Conservation (phyloP, 2,113 vertebrate genomes). For the Holacanthus passer region DNA sequence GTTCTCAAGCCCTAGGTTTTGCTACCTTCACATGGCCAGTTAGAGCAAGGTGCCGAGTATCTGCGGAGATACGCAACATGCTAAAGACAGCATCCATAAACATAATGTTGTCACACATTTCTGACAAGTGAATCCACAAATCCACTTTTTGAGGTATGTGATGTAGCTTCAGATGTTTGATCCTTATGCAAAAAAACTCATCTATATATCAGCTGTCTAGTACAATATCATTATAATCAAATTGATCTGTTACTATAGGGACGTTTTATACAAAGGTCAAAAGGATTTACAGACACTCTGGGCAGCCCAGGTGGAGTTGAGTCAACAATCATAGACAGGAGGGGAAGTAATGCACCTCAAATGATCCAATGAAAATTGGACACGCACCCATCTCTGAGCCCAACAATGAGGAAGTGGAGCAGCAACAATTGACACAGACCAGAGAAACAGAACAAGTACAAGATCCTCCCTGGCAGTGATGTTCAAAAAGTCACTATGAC, state of each 20-base stretch:
- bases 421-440: slow-evolving; percentile 4
- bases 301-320: not conserved
- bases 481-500: slow-evolving; percentile 19
- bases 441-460: slow-evolving; percentile 10
- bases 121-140: slow-evolving; percentile 12
- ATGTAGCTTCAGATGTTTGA: slow-evolving; percentile 7
- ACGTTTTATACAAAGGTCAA: not conserved
- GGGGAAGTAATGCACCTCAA: slow-evolving; percentile 14
- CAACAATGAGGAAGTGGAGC: slow-evolving; percentile 40
- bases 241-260: slow-evolving; percentile 21
- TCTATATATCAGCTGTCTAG: too few species aligned
- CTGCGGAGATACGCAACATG: slow-evolving; percentile 18
- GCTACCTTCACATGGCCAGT: slow-evolving; percentile 4
- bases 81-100: slow-evolving; percentile 19
- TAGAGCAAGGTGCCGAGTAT: slow-evolving; percentile 14
- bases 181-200: slow-evolving; percentile 9
- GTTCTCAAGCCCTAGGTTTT: slow-evolving; percentile 21
- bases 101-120: slow-evolving; percentile 14
- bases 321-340: not conserved
- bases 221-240: slow-evolving; percentile 20
- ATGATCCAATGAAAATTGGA: slow-evolving; percentile 48
- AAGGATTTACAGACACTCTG: not conserved
- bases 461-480: not conserved
- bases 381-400: not conserved
- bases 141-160: slow-evolving; percentile 35